Base-by-base conservation (phyloP, 2,113 vertebrate genomes). In the Tiliqua scincoides region DNA sequence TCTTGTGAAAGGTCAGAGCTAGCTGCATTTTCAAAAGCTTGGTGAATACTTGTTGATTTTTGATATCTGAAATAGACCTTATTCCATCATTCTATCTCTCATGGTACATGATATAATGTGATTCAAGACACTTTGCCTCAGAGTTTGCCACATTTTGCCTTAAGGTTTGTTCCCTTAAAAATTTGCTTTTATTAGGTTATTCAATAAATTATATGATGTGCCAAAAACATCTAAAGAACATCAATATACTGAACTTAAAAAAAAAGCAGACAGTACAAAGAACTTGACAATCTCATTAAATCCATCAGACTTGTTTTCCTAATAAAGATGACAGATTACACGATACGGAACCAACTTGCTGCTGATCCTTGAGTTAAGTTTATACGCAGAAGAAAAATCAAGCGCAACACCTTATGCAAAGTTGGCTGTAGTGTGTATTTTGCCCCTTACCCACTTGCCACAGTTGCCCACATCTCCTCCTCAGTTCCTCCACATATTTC, bases 221-320 rank as follows among this genome's bases (percentile, higher is more conserved):
- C 71, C n/a, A 89, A 87, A 21, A 89, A 37, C 37, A 59, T 79
- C 57, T 62, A 84, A 57, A 91, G 70, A 40, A 83, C 37, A 91
- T 91, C 85, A 87, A 87, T 91, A 85, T 79, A 85, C 85, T 82
- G 85, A 57, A 17, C 25, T 84, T 59, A 30, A 8, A 89, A 79
- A 85, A 84, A 79, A 85, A 84, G 35, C 68, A 84, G n/a, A 70
- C 20, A 88, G 90, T 74, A 74, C n/a, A 25, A n/a, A 67, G 15
- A 4, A 0, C 75, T 35, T 5, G 1, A 87, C 73, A 79, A 87
- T 88, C 86, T 89, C 75, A 92, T 54, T 72, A 87, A 67, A 84
- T 75, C 61, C 91, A 89, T 85, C 1, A 88, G 78, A 70, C 76
- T 89, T 87, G 74, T 84, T 84, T 14, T 79, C 59, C 37, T 63